These are phyloP conservation scores for Actinernus sp. DNA, from an alignment of 92 coral and sea anemone genomes.

Conservation along the genomic window DNA sequence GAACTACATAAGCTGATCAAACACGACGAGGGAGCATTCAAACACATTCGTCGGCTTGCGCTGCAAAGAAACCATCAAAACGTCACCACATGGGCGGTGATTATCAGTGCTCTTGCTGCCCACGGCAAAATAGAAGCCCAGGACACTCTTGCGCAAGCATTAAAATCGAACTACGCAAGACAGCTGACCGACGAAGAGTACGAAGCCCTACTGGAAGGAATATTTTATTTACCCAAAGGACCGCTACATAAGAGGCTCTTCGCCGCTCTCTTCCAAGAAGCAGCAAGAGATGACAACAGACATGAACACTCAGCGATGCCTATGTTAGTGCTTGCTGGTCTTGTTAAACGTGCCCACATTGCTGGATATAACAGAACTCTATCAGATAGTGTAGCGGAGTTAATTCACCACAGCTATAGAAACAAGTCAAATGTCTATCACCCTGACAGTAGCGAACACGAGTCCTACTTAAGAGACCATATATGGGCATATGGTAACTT, in stretches of 20 bases:
- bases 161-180: slow-evolving; percentile 71
- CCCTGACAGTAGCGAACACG: slow-evolving; percentile 81
- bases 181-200: slow-evolving; percentile 80
- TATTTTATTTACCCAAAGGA: slow-evolving; percentile 87
- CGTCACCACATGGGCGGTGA: slow-evolving; percentile 82
- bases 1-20: slow-evolving; percentile 82
- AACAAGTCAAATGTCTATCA: slow-evolving; percentile 81
- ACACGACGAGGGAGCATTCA: slow-evolving; percentile 50
- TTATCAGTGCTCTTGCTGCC: slow-evolving; percentile 79
- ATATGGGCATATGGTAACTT: slow-evolving; percentile 99
- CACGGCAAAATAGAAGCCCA: slow-evolving; percentile 76
- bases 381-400: slow-evolving; percentile 65
- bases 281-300: slow-evolving; percentile 49
- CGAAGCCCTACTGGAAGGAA: slow-evolving; percentile 77
- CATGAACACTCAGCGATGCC: slow-evolving; percentile 77
- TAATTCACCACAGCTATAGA: slow-evolving; percentile 83
- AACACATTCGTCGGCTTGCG: slow-evolving; percentile 46
- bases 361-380: slow-evolving; percentile 88
- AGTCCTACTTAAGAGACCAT: slow-evolving; percentile 80
- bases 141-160: slow-evolving; percentile 70
- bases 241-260: slow-evolving; percentile 80
- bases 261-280: slow-evolving; percentile 64
- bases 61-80: slow-evolving; percentile 82
- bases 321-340: slow-evolving; percentile 88
- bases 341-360: slow-evolving; percentile 67